Conservation (phyloP, 2,888 invertebrate genomes). For the Imbricaverruca yamaguchii region DNA sequence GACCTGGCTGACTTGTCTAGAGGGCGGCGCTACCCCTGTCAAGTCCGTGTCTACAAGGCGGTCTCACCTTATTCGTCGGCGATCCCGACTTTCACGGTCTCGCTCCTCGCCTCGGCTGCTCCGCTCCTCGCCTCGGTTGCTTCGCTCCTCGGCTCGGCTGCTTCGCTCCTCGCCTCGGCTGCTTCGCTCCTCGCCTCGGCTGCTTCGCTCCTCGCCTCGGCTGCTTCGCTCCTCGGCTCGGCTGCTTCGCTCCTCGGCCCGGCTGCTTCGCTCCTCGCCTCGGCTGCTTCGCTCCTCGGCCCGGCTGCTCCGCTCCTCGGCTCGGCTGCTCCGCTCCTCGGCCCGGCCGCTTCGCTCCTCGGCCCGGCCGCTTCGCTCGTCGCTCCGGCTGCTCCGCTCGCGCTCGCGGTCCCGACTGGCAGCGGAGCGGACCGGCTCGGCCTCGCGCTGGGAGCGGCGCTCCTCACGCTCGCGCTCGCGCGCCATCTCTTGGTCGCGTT, state of each 20-base stretch:
- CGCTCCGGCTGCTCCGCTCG: background rate
- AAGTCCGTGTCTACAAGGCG: background rate
- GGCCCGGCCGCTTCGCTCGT: background rate
- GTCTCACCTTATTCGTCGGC: background rate
- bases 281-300: too few relatives aligned
- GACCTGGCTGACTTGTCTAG: too few relatives aligned
- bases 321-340: background rate
- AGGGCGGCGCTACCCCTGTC: background rate
- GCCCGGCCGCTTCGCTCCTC: background rate
- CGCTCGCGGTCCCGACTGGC: background rate
- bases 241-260: too few relatives aligned
- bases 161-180: too few relatives aligned
- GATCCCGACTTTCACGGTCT: background rate
- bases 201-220: too few relatives aligned
- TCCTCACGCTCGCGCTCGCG: background rate
- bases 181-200: too few relatives aligned
- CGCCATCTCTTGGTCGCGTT: background rate
- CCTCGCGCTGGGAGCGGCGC: background rate
- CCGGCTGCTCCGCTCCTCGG: too few relatives aligned
- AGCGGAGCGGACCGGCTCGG: background rate
- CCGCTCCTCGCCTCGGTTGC: too few relatives aligned
- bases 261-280: too few relatives aligned
- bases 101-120: too few relatives aligned
- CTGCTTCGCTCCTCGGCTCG: too few relatives aligned
- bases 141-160: too few relatives aligned